phyloP scores from a whole-genome alignment of 1,140 invertebrate genomes.

The Drosophila takahashii region DNA sequence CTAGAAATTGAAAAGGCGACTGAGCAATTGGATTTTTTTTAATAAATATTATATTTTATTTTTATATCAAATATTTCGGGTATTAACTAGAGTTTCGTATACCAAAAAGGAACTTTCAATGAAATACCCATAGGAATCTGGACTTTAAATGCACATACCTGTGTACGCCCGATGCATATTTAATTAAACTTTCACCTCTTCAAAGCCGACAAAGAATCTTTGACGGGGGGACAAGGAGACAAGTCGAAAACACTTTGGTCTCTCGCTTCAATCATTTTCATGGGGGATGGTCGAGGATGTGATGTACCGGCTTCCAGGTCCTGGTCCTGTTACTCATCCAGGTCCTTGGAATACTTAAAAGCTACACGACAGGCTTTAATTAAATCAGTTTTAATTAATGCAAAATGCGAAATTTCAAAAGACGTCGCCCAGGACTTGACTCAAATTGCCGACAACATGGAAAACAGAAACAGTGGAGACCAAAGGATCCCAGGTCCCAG shows the following conservation, averaged over 20 bases:
- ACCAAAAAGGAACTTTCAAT: too few species aligned
- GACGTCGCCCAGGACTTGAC: conserved; percentile 41
- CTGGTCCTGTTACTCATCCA: conserved; percentile 7
- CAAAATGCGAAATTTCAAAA: conserved; percentile 80
- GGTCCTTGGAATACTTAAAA: conserved; percentile 59
- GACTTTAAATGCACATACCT: conserved; percentile 11
- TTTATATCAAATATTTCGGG: too few species aligned
- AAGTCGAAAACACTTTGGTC: conserved; percentile 59
- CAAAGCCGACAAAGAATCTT: conserved; percentile 38
- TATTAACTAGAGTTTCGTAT: too few species aligned
- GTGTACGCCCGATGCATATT: conserved; percentile 64
- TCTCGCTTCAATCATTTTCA: conserved; percentile 32
- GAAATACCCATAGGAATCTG: too few species aligned
- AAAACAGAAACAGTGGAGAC: conserved; percentile 35
- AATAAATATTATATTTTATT: too few species aligned
- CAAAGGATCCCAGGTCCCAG: not conserved
- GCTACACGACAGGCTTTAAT: conserved; percentile 74
- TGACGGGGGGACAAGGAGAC: conserved; percentile 13
- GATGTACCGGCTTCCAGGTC: not conserved
- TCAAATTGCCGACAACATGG: conserved; percentile 35
- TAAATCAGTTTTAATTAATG: conserved; percentile 83
- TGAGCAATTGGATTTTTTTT: too few species aligned
- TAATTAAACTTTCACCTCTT: conserved; percentile 77
- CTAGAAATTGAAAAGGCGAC: not conserved
- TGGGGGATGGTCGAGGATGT: not conserved